Percentiles rank a stretch among this genome's conserved stretches.
Evolutionary conservation across 1,140 invertebrate genomes (phyloP).

Genomic region (Drosophila suzukii): DNA sequence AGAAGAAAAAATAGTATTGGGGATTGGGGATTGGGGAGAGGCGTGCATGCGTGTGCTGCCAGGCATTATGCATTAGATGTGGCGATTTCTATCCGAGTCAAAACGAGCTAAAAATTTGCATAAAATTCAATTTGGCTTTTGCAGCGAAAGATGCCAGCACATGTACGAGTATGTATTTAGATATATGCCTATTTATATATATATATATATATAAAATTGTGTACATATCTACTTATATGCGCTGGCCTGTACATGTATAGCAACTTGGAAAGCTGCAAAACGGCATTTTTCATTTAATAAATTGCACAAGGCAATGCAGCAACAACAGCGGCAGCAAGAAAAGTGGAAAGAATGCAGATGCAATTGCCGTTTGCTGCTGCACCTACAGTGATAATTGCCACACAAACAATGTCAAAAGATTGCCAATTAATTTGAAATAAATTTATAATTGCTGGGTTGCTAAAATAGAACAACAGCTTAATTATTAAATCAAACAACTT

Average conservation of each 20-base stretch:
- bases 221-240: not conserved
- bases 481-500: no score
- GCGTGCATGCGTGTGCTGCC: slow-evolving; percentile 32
- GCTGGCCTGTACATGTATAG: slow-evolving; percentile 46
- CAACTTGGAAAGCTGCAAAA: slow-evolving; percentile 82
- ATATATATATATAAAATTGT: slow-evolving; percentile 1
- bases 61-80: slow-evolving; percentile 80
- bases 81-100: slow-evolving; percentile 69
- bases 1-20: not conserved
- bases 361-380: slow-evolving; percentile 54
- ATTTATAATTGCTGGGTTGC: no score
- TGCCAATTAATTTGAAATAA: not conserved
- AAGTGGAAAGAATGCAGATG: slow-evolving; percentile 61
- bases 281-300: slow-evolving; percentile 83
- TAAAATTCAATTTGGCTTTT: slow-evolving; percentile 77
- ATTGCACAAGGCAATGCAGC: slow-evolving; percentile 80
- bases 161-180: slow-evolving; percentile 12
- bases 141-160: slow-evolving; percentile 63
- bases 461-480: no score
- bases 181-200: slow-evolving; percentile 11
- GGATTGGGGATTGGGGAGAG: not conserved
- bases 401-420: not conserved
- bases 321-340: slow-evolving; percentile 48
- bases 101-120: slow-evolving; percentile 74
- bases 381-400: slow-evolving; percentile 49